phyloP scores from a whole-genome alignment of 2,113 vertebrate species.

The Neotragus pygmaeus region DNA sequence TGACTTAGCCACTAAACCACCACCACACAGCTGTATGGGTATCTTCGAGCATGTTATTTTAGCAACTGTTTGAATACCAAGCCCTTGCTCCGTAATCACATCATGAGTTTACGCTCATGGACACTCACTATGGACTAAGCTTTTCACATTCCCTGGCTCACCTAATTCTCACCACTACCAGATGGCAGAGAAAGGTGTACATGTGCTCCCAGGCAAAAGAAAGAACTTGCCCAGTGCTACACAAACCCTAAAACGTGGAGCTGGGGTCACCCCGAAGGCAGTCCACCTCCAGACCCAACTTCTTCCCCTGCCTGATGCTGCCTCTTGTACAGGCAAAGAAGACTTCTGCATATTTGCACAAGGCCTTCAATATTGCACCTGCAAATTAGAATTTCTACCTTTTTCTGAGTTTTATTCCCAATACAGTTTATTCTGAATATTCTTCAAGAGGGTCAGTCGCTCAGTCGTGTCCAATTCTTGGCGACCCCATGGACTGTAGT shows the following conservation, averaged over 20 bases:
- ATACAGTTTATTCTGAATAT: background rate
- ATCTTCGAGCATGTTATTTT: background rate
- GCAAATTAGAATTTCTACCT: background rate
- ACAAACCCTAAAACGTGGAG: background rate
- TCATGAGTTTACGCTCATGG: rapidly evolving
- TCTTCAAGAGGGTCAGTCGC: background rate
- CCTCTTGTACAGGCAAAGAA: background rate
- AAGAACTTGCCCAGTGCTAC: background rate
- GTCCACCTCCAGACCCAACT: background rate
- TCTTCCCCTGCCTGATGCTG: background rate
- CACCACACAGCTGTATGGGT: background rate
- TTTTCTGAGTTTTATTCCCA: background rate
- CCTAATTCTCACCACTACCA: background rate
- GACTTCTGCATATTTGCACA: background rate
- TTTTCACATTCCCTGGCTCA: background rate
- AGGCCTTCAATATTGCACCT: background rate
- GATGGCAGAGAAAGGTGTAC: background rate
- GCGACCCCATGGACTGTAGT: background rate
- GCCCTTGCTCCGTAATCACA: background rate
- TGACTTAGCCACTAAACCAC: background rate
- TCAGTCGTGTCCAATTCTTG: background rate
- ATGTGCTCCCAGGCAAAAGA: too few species aligned
- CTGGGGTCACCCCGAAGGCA: too few species aligned
- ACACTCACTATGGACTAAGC: background rate
- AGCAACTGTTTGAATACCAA: background rate